Evolutionary conservation across 1,140 invertebrate genomes (phyloP), one percentile per base, ranked within the genome.

Genomic region (Bombus superbus): DNA sequence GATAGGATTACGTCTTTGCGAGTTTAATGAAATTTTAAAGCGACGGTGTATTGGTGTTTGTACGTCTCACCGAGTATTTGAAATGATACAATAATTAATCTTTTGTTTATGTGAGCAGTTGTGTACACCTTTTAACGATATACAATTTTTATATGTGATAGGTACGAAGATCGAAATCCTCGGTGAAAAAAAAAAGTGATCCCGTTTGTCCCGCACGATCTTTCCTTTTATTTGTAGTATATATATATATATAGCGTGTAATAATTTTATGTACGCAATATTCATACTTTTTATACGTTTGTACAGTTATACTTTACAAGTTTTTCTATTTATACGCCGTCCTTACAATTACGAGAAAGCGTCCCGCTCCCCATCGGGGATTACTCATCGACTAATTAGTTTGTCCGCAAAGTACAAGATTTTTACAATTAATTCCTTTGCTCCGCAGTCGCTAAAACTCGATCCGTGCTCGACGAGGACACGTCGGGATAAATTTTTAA

Each of bases 401-500:
- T 62, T 1, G 28, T 11, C 59, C 11, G 35, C 35, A 3, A 59
- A 76, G 18, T 25, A n/a, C 74, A n/a, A 35, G 25, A 76, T 25
- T 40, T n/a, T 59, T 18, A n/a, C 35, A 18, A 76, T 76, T 40
- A 76, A 76, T 76, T 76, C 15, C 15, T n/a, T 59, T 38, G 47
- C 25, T 6, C 5, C 25, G 25, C 11, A 13, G 3, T 35, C 15
- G 53, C 35, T 40, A 59, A 40, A 76, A 59, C 74, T 76, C 53
- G 25, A 76, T 76, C 53, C 47, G 15, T 35, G 11, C 74, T 5
- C 53, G 47, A 35, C 8, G 32, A n/a, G 6, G 10, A 18, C 3
- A 18, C 13, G 47, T 10, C 1, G 2, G 15, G 25, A 66, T 64
- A 28, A 53, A 53, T 83, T 83, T 77, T 78, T 83, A 77, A 83